Evolutionary conservation across 1,140 invertebrate species (phyloP), one percentile per base, ranked within the genome.

Genomic region (Danaus plexippus): DNA sequence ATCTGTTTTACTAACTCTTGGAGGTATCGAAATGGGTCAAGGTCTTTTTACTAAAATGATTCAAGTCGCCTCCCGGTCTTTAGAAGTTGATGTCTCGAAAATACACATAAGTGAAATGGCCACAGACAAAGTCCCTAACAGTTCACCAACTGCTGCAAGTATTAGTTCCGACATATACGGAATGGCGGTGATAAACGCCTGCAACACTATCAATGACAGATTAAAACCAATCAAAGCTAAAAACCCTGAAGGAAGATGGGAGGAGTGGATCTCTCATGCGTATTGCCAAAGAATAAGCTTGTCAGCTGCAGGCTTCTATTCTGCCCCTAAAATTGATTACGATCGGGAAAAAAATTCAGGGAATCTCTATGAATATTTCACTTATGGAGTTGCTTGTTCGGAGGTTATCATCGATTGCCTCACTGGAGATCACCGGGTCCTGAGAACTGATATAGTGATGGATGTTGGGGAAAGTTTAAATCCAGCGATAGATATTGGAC

Each of bases 21-120:
- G 89, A 43, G 92, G 91, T 18, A 88, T 91, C 59, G 92, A 92
- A 85, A 92, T 92, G 91, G 92, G 92, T 9, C 92, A 93, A 78
- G 92, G 92, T 6, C 75, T 93, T 7, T 90, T 92, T 63, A 92
- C 91, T 8, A 92, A 92, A 73, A 86, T 88, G 79, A 77, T 87
- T 58, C 90, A 92, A 88, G 85, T 89, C 5, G 88, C 87, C 9
- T 87, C 86, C 15, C 69, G 87, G 54, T 88, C 80, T 12, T 71
- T 94, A 5, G 75, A 87, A 10, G 85, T 93, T 43, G 86, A 90
- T 22, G 67, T 85, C 11, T 84, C 84, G 0, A 88, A 88, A 71
- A 90, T 94, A 52, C 88, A 92, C 67, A 92, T 92, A 41, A 87
- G 80, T 58, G 92, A 93, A 75, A 92, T 90, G 59, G 75, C 89